Percentiles rank a stretch among this genome's conserved stretches.
These are phyloP conservation scores for Drepanosiphum platanoidis DNA, from an alignment of 2,888 invertebrate species.

Conservation along the genomic window DNA sequence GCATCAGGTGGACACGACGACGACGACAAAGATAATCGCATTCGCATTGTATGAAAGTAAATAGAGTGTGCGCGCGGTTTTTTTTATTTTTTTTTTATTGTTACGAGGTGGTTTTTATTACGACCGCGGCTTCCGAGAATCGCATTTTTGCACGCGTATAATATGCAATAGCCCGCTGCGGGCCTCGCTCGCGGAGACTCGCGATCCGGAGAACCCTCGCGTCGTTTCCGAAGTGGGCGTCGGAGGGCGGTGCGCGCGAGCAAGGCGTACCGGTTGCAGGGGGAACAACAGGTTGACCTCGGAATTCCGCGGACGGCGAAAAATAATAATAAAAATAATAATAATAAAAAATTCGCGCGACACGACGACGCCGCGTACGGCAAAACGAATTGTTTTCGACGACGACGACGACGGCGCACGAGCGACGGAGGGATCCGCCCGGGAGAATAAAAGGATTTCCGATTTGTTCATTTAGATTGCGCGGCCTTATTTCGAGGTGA, in stretches of 20 bases:
- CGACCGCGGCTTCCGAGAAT: background rate
- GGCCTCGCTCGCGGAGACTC: too few relatives aligned
- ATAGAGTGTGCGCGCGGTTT: too few relatives aligned
- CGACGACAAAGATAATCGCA: background rate
- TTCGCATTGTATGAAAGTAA: background rate
- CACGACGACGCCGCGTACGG: background rate
- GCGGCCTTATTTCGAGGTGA: too few relatives aligned
- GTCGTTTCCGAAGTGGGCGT: background rate
- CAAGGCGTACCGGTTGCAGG: background rate
- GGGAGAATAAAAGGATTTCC: too few relatives aligned
- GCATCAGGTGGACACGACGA: background rate
- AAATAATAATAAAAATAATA: conserved; percentile 15
- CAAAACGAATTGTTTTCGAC: background rate
- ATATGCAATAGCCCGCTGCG: too few relatives aligned
- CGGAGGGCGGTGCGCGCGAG: background rate
- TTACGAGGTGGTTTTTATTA: background rate
- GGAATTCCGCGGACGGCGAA: conserved; percentile 45
- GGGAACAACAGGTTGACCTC: conserved; percentile 42
- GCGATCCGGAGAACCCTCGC: background rate
- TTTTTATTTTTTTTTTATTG: background rate
- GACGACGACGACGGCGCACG: too few relatives aligned
- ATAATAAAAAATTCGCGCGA: background rate
- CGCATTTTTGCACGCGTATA: background rate
- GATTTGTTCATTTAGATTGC: too few relatives aligned
- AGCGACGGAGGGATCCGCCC: too few relatives aligned